These are phyloP conservation scores for Tetragonula clypearis DNA, from an alignment of 1,140 invertebrate genomes.

Conservation along the genomic window DNA sequence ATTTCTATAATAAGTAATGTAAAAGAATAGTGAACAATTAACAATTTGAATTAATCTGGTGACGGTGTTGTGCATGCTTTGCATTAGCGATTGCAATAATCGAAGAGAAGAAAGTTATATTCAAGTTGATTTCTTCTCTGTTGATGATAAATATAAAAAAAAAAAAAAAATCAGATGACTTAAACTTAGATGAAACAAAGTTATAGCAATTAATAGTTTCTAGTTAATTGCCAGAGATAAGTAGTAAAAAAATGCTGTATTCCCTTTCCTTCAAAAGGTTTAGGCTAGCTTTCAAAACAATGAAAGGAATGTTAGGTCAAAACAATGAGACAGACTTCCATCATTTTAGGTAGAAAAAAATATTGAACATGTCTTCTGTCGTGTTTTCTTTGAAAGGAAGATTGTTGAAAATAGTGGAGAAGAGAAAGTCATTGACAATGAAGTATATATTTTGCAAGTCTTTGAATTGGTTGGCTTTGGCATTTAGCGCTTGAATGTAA, in stretches of 20 bases:
- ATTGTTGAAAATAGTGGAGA: conserved; percentile 4
- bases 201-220: neutral
- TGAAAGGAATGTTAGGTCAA: too few species aligned
- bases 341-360: conserved; percentile 3
- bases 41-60: conserved; percentile 15
- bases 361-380: neutral
- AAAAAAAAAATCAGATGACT: neutral
- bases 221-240: neutral
- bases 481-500: conserved; percentile 62
- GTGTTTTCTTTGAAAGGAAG: neutral
- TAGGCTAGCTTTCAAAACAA: neutral
- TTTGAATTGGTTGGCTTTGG: conserved; percentile 64
- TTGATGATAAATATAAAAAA: neutral
- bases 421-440: conserved; percentile 48
- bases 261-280: neutral
- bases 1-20: neutral
- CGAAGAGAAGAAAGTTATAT: conserved; percentile 15
- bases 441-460: conserved; percentile 60
- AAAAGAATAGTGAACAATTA: neutral
- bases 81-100: conserved; percentile 2
- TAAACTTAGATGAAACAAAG: neutral
- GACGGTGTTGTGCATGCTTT: conserved; percentile 38
- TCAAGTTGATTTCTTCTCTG: neutral
- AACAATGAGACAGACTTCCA: neutral
- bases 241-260: neutral